Conservation (phyloP, 2,888 invertebrate genomes). For the Idaea straminata region DNA sequence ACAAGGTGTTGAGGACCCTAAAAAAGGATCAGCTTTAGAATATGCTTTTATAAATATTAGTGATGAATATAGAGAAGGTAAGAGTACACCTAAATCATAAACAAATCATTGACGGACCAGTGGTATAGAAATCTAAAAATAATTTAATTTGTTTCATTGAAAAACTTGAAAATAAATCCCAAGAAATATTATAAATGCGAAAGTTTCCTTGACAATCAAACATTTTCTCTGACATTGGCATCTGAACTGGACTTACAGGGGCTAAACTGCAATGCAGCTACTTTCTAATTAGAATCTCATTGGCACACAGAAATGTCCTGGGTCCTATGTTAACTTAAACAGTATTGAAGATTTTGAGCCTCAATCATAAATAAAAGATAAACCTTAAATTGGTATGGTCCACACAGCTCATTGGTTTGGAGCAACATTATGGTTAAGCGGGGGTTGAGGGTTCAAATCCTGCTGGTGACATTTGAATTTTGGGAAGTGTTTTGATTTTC, state of each 20-base stretch:
- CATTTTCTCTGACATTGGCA: no score
- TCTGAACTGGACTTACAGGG: not conserved
- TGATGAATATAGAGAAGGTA: constrained; percentile 98
- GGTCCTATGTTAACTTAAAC: no score
- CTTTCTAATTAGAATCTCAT: not conserved
- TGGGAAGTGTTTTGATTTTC: no score
- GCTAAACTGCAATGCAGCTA: not conserved
- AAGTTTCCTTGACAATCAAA: not conserved
- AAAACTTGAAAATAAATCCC: not conserved
- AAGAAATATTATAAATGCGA: not conserved
- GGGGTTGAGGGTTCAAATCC: no score
- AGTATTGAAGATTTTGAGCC: no score
- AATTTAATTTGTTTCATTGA: not conserved
- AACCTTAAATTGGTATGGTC: no score
- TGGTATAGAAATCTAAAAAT: not conserved
- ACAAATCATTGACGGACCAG: not conserved
- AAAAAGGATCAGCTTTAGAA: constrained; percentile 97
- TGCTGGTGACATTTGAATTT: no score
- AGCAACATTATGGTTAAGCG: no score
- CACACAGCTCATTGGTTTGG: no score
- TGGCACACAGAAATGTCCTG: not conserved
- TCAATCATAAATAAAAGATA: no score
- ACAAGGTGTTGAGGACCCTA: constrained; percentile 97
- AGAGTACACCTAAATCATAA: constrained; percentile 37
- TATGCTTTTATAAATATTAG: constrained; percentile 98